Conservation (phyloP, 2,888 invertebrate genomes). For the Caenorhabditis sp. region DNA sequence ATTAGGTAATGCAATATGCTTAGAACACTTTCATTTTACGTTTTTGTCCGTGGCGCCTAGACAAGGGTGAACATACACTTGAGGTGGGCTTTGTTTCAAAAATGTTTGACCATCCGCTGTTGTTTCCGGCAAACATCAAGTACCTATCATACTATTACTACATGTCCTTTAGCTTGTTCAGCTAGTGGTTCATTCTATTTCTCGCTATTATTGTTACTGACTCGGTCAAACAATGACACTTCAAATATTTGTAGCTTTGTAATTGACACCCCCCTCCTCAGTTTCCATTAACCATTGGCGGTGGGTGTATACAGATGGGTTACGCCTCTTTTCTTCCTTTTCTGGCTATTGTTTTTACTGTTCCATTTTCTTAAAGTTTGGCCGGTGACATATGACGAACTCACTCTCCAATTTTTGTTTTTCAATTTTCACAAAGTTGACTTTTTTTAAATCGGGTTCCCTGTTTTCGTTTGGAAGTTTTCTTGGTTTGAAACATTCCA, state of each 20-base stretch:
- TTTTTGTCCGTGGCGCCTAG: not conserved
- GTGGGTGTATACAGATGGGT: not conserved
- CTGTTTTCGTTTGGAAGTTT: no score
- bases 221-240: not conserved
- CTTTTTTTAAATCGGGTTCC: no score
- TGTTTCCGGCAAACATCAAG: no score
- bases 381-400: not conserved
- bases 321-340: not conserved
- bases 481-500: no score
- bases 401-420: no score
- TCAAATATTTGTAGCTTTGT: constrained; percentile 1
- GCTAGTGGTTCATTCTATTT: not conserved
- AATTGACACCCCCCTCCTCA: not conserved
- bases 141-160: not conserved
- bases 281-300: not conserved
- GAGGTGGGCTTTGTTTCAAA: not conserved
- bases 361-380: not conserved
- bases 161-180: not conserved
- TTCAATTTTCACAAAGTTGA: no score
- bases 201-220: not conserved
- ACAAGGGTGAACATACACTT: no score
- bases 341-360: not conserved
- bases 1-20: not conserved
- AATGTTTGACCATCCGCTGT: not conserved
- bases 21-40: not conserved